Conservation (phyloP, 2,888 invertebrate species). For the Oscheius myriophilus region DNA sequence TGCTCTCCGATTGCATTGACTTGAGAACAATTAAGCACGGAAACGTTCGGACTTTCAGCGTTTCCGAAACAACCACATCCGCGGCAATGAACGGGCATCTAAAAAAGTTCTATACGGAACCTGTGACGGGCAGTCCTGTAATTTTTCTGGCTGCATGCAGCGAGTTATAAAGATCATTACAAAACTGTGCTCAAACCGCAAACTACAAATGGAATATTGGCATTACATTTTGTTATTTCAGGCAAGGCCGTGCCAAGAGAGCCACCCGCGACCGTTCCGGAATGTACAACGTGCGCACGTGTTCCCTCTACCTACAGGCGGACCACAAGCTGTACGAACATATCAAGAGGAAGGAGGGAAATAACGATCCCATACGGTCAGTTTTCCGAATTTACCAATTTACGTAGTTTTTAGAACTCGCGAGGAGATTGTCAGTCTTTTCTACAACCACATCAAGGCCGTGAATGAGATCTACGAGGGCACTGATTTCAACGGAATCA, state of each 20-base stretch:
- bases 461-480: slow-evolving; percentile 96
- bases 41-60: too few species aligned
- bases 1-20: too few species aligned
- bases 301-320: slow-evolving; percentile 82
- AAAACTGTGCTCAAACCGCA: too few species aligned
- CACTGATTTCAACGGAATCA: slow-evolving; percentile 93
- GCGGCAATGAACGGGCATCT: too few species aligned
- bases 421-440: slow-evolving; percentile 94
- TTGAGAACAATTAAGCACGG: too few species aligned
- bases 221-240: slow-evolving; percentile 18
- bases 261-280: slow-evolving; percentile 45
- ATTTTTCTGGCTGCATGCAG: too few species aligned
- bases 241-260: slow-evolving; percentile 47
- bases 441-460: slow-evolving; percentile 97
- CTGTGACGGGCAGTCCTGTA: too few species aligned
- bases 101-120: too few species aligned
- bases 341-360: slow-evolving; percentile 78
- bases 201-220: not conserved
- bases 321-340: slow-evolving; percentile 97
- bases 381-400: not conserved
- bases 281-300: slow-evolving; percentile 65
- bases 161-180: too few species aligned
- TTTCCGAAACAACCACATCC: too few species aligned
- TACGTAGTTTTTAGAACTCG: slow-evolving; percentile 78
- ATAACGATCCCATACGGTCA: slow-evolving; percentile 67